A percentile compares a stretch with the other conserved stretches of the same genome.
phyloP scores from a whole-genome alignment of 2,797 vertebrate genomes.

The Arrhamphus sclerolepis region DNA sequence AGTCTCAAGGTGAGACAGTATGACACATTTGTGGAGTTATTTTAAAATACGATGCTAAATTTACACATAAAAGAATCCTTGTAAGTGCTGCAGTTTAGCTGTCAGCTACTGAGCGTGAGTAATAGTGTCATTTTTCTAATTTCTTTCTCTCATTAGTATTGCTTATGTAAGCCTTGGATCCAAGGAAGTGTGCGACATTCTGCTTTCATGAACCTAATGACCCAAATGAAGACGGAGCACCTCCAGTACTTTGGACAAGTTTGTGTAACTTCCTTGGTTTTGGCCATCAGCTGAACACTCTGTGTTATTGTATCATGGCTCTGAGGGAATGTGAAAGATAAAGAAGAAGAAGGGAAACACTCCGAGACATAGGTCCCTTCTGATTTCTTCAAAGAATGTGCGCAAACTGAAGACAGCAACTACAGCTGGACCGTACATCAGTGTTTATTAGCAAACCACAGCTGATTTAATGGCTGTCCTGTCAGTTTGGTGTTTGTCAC shows the following conservation, averaged over 20 bases:
- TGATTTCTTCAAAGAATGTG: slow-evolving; percentile 7
- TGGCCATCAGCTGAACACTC: not conserved
- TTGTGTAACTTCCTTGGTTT: not conserved
- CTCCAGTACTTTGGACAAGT: not conserved
- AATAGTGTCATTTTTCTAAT: slow-evolving; percentile 35
- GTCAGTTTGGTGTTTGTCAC: slow-evolving; percentile 56
- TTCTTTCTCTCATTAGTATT: slow-evolving; percentile 23
- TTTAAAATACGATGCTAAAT: slow-evolving; percentile 49
- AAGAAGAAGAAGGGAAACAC: not conserved
- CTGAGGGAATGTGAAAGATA: slow-evolving; percentile 4
- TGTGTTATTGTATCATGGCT: not conserved
- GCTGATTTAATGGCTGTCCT: slow-evolving; percentile 25
- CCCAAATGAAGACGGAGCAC: slow-evolving; percentile 1
- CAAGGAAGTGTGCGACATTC: slow-evolving; percentile 6
- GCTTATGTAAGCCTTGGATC: slow-evolving; percentile 20
- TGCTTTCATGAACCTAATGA: slow-evolving; percentile 27
- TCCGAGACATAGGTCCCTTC: slow-evolving; percentile 5
- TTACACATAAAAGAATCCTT: slow-evolving; percentile 30
- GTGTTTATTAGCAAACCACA: slow-evolving; percentile 39
- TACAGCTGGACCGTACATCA: slow-evolving; percentile 10
- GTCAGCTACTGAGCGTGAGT: slow-evolving; percentile 38
- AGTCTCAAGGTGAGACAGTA: not conserved
- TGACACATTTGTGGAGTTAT: slow-evolving; percentile 47
- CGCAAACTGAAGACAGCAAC: slow-evolving; percentile 9
- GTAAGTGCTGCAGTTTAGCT: slow-evolving; percentile 21